These are phyloP conservation scores for Oryzias javanicus DNA, from an alignment of 2,113 vertebrate species.

Conservation along the genomic window DNA sequence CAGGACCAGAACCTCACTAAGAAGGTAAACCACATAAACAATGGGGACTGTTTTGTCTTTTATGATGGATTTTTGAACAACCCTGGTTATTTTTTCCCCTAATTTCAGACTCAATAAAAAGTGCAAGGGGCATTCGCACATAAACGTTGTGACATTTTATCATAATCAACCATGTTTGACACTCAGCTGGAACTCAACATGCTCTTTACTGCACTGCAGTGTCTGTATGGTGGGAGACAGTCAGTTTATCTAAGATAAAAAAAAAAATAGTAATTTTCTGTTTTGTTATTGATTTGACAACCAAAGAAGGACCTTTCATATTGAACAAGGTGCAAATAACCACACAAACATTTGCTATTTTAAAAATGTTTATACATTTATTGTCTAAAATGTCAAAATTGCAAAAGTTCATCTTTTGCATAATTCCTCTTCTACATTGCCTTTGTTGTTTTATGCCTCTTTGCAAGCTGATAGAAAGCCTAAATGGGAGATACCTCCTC, in stretches of 20 bases:
- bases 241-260: no score
- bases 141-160: background rate
- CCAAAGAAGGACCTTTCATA: no score
- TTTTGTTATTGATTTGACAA: no score
- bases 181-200: background rate
- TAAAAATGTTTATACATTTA: no score
- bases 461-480: no score
- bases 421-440: no score
- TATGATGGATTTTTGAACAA: background rate
- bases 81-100: background rate
- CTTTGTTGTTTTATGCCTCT: no score
- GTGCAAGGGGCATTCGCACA: background rate
- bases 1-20: slow-evolving; percentile 96
- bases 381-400: no score
- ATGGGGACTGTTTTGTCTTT: background rate
- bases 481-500: no score
- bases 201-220: background rate
- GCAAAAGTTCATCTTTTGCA: no score
- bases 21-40: slow-evolving; percentile 79
- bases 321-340: no score
- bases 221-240: background rate
- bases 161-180: background rate
- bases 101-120: background rate
- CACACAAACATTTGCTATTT: no score
- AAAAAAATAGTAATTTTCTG: background rate